Base-by-base conservation (phyloP, 2,888 invertebrate genomes). In the Habrosyne pyritoides region DNA sequence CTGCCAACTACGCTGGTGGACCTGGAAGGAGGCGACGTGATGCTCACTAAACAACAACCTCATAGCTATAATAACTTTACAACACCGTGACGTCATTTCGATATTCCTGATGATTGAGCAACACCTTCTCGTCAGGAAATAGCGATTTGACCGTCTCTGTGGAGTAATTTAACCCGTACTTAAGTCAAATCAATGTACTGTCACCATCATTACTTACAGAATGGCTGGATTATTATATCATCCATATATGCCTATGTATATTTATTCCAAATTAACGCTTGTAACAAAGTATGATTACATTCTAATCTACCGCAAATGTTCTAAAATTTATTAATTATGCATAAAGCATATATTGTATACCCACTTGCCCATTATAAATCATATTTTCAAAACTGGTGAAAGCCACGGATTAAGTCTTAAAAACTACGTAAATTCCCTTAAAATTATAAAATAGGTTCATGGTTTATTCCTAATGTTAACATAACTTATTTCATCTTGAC, bases 1-100 rank as follows among this genome's bases (percentile, higher is more conserved):
- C 97, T 0, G 98, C 98, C 68, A 97, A 97, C 89, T 97, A 95
- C 90, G 97, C 98, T 21, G 96, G 96, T 2, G 97, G 98, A 10
- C 98, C 98, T 0, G 97, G 98, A 70, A 94, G 97, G 87, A 96
- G 96, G 95, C 96, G 97, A 80, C 95, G 97, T 64, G 94, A 95
- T 67, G 83, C 81, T 60, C 79, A 87, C 63, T 90, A 89, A 80
- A 71, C 48, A 56, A 63, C 42, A 42, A 42, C 28, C 21, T 12
- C 7, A 50, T 28, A 50, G 28, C 21, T 30, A 28, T 28, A 22
- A 50, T 49, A 48, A 42, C 26, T 24, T 49, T 50, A 53, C 53
- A 50, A 26, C 26, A 50, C 50, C 30, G 30, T 28, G 18, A 30
- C 30, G 28, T 28, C 50, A 24, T 5, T n/a, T 33, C n/a, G 33